Conservation (phyloP, 2,113 vertebrate genomes). For the Odontesthes bonariensis region DNA sequence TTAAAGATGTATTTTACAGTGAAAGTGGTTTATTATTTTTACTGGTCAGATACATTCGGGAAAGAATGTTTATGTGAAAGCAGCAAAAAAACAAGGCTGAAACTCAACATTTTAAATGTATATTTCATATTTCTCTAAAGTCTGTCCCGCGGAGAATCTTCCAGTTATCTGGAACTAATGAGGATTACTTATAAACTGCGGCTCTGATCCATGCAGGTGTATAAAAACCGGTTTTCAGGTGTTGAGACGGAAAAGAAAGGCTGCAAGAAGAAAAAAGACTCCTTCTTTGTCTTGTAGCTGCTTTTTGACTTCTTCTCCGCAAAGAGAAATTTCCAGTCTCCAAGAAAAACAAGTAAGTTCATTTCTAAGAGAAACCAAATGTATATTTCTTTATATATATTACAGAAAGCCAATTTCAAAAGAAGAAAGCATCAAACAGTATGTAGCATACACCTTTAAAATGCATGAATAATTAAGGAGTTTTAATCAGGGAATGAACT, state of each 20-base stretch:
- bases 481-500: too few relatives aligned
- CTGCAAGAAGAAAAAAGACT: conserved; percentile 62
- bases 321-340: neutral
- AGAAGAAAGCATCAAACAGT: too few relatives aligned
- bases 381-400: too few relatives aligned
- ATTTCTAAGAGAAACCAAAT: neutral
- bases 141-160: neutral
- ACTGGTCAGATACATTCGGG: too few relatives aligned
- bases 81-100: too few relatives aligned
- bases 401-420: too few relatives aligned
- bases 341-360: conserved; percentile 41
- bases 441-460: too few relatives aligned
- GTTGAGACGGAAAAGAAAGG: conserved; percentile 26
- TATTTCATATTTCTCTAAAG: neutral
- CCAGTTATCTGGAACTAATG: neutral
- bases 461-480: too few relatives aligned
- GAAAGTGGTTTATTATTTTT: too few relatives aligned
- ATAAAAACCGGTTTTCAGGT: neutral
- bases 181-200: neutral
- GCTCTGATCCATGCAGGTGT: neutral
- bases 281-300: conserved; percentile 65
- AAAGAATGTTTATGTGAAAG: too few relatives aligned
- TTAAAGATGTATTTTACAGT: too few relatives aligned
- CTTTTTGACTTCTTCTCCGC: neutral
- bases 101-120: neutral